Evolutionary conservation across 2,113 vertebrate species (phyloP), one percentile per base, ranked within the genome.

Genomic region (Pseudolaguvia tuberculata): DNA sequence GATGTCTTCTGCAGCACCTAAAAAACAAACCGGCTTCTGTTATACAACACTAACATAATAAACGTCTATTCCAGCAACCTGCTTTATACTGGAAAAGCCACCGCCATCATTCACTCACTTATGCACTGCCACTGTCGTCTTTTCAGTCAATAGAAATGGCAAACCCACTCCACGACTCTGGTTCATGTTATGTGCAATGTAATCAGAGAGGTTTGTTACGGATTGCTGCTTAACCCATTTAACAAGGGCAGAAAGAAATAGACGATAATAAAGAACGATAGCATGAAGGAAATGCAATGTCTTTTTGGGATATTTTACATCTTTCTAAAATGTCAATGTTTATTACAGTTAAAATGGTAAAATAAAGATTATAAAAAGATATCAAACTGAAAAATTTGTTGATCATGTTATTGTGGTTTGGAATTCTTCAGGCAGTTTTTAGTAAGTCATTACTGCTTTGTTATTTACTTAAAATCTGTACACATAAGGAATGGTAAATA

Each of bases 1-100:
- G 90, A 95, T 96, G 88, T 98, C 95, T 72, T 99, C 97, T 3
- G 96, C 94, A 85, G 93, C 93, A 88, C 90, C 97, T 99, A 76
- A 29, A 72, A 85, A 58, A 73, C 20, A 79, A 50, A 67, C n/a
- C 3, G 27, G 63, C 21, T 25, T 6, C 47, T 14, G 53, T 81
- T 75, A 72, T 17, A 68, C 35, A 61, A 23, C 56, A 58, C 53
- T 8, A 12, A 68, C n/a, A 59, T 45, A 20, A 25, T 9, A 51
- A 20, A 57, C 21, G 59, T 48, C 56, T 50, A 51, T n/a, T 50
- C 56, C n/a, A 18, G 18, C 27, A 61, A 11, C 18, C 27, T 39
- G 23, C 20, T 56, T 48, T 15, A 29, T 15, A 23, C 48, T 63
- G 48, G 11, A 62, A 52, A 35, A 52, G 1, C 29, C 25, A 72